Evolutionary conservation across 2,113 vertebrate genomes (phyloP).

Genomic region (Pelecanoides urinatrix): DNA sequence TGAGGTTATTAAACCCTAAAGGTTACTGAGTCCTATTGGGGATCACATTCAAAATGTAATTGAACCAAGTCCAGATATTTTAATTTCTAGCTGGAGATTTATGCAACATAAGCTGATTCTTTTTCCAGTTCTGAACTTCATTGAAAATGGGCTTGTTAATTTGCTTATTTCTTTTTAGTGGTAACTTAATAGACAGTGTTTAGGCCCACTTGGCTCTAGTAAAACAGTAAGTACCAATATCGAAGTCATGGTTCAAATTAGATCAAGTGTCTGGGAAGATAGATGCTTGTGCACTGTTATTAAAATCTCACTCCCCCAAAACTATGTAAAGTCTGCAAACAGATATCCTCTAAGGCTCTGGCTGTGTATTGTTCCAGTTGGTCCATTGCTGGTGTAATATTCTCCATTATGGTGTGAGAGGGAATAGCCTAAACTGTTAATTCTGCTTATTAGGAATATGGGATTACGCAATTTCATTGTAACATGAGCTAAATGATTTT

Average conservation of each 20-base stretch:
- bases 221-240: slow-evolving; percentile 29
- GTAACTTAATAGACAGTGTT: slow-evolving; percentile 45
- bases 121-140: slow-evolving; percentile 7
- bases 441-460: neutral
- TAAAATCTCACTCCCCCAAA: slow-evolving; percentile 41
- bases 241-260: slow-evolving; percentile 50
- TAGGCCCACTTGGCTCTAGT: slow-evolving; percentile 52
- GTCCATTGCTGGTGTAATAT: neutral
- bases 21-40: neutral
- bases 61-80: slow-evolving; percentile 25
- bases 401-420: neutral
- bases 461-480: neutral
- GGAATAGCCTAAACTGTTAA: neutral
- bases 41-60: slow-evolving; percentile 45
- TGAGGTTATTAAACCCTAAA: slow-evolving; percentile 48
- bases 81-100: slow-evolving; percentile 30
- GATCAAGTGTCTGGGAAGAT: slow-evolving; percentile 40
- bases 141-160: slow-evolving; percentile 26
- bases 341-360: neutral
- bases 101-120: neutral
- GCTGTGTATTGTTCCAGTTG: neutral
- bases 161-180: slow-evolving; percentile 62
- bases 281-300: slow-evolving; percentile 32
- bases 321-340: neutral
- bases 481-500: neutral